phyloP scores from a whole-genome alignment of 2,888 invertebrate genomes.

The Drosophila mulleri region DNA sequence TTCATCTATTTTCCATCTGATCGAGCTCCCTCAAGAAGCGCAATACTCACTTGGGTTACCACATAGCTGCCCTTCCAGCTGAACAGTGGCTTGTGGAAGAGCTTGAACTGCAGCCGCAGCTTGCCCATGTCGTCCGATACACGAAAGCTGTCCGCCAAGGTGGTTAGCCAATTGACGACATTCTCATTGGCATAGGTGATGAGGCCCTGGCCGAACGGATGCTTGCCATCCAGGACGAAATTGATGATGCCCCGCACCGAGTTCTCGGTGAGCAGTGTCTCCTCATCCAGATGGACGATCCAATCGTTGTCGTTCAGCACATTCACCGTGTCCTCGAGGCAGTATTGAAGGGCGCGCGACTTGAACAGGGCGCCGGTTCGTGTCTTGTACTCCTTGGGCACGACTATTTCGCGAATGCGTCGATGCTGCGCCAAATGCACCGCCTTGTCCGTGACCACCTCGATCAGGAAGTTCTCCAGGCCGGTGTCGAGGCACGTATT shows the following conservation, averaged over 20 bases:
- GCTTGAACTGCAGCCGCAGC: conserved; percentile 94
- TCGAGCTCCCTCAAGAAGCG: not conserved
- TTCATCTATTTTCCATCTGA: not conserved
- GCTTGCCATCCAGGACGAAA: conserved; percentile 96
- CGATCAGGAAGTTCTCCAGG: conserved; percentile 97
- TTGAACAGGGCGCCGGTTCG: conserved; percentile 97
- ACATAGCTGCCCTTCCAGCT: conserved; percentile 99
- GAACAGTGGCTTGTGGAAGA: conserved; percentile 97
- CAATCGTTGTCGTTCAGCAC: conserved; percentile 94
- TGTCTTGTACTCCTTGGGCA: conserved; percentile 94
- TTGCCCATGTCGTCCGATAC: conserved; percentile 99
- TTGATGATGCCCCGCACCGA: conserved; percentile 95
- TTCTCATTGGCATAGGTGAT: conserved; percentile 98
- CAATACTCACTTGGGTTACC: conserved; percentile 93
- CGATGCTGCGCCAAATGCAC: conserved; percentile 91
- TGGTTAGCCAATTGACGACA: conserved; percentile 98
- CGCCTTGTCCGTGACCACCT: conserved; percentile 97
- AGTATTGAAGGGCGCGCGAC: conserved; percentile 97
- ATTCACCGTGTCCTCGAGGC: conserved; percentile 95
- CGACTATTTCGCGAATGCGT: conserved; percentile 94
- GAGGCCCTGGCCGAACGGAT: conserved; percentile 97
- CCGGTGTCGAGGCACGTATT: conserved; percentile 95
- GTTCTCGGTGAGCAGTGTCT: conserved; percentile 96
- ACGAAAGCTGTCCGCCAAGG: conserved; percentile 97
- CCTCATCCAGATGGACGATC: conserved; percentile 99